Evolutionary conservation across 2,113 vertebrate genomes (phyloP), one percentile per base, ranked within the genome.

Genomic region (Oenanthe melanoleuca): DNA sequence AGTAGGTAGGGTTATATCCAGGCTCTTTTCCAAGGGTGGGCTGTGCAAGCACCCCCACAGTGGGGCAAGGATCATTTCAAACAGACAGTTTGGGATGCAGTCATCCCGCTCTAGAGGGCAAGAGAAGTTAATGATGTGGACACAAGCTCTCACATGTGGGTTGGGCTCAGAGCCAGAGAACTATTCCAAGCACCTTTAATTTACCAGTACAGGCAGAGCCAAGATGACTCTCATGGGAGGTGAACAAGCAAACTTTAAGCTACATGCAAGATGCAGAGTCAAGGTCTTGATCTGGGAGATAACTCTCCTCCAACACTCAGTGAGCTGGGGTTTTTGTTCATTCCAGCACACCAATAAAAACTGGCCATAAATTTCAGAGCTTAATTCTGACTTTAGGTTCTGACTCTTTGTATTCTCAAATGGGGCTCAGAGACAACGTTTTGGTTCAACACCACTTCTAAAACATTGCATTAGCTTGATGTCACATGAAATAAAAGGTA

Each of bases 131-230:
- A 72, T 33, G 33, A 52, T 34, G 50, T 45, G 63, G 63, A 95
- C 69, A 67, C 14, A 61, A 82, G 12, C 38, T 71, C 64, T 88
- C 47, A 55, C 66, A 33, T 59, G 59, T 77, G 79, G 23, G 7
- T 85, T 89, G 66, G 65, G 63, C 74, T 92, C 53, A 24, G 33
- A 65, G 79, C 79, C 85, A 85, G 59, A 72, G 25, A 92, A 59
- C 71, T 63, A 33, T 88, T 83, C 65, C 49, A 89, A 61, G 42
- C 63, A 95, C 90, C 93, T 94, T 89, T 80, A 88, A 95, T 90
- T 94, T 89, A 93, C 74, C 81, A 57, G 14, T n/a, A 61, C 8
- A 50, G 85, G 34, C 3, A 2, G 31, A 89, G 79, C 45, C 71
- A 77, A 75, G 52, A 82, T 86, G 67, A 71, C 37, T 77, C 59